A percentile compares a stretch with the other conserved stretches of the same genome.
phyloP scores from a whole-genome alignment of 2,113 vertebrate genomes.

The Calyptomena viridis region DNA sequence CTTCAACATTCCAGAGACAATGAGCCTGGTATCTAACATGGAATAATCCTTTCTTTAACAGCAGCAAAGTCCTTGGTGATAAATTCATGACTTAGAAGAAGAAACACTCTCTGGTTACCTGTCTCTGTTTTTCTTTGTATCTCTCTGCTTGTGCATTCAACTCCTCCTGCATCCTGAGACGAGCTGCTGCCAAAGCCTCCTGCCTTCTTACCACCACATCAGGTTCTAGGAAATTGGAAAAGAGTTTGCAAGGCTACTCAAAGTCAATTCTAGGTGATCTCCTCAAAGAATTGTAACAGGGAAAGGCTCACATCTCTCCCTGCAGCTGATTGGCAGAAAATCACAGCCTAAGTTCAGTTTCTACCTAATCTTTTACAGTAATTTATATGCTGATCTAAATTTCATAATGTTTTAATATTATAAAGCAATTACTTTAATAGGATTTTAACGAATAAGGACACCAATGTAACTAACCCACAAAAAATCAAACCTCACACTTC shows the following conservation, averaged over 20 bases:
- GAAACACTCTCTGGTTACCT: slow-evolving; percentile 68
- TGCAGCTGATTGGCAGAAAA: background rate
- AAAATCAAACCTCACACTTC: background rate
- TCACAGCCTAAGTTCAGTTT: background rate
- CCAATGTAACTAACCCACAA: background rate
- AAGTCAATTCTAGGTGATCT: background rate
- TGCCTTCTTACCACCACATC: slow-evolving; percentile 77
- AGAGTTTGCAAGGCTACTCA: background rate
- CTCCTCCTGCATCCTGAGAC: slow-evolving; percentile 88
- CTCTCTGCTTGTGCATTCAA: slow-evolving; percentile 83
- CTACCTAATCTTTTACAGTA: background rate
- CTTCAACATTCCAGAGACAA: background rate
- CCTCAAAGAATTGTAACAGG: background rate
- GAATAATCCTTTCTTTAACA: background rate
- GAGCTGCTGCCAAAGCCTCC: slow-evolving; percentile 86
- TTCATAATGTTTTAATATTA: background rate
- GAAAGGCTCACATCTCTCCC: background rate
- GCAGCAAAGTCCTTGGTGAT: background rate
- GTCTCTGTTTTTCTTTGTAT: slow-evolving; percentile 86
- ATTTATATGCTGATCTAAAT: background rate
- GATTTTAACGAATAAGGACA: background rate
- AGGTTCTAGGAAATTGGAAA: slow-evolving; percentile 70
- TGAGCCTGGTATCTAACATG: too few relatives aligned
- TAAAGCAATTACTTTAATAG: background rate
- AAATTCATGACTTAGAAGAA: background rate